phyloP scores from a whole-genome alignment of 2,113 vertebrate genomes.

The Mesoclemmys tuberculata region DNA sequence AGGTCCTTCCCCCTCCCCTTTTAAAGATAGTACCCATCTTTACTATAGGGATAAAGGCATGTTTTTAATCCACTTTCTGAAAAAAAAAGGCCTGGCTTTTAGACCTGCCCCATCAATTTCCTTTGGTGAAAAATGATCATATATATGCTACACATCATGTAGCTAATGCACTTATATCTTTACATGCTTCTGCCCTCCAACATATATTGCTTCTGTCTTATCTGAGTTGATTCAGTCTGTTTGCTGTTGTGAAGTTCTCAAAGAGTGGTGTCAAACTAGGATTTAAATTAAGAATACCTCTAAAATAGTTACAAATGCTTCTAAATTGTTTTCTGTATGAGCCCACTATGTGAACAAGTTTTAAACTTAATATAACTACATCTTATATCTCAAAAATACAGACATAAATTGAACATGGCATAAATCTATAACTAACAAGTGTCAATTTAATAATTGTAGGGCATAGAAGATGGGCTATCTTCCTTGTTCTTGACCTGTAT shows the following conservation, averaged over 20 bases:
- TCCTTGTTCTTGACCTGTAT: background rate
- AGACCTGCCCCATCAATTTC: background rate
- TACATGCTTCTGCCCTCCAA: background rate
- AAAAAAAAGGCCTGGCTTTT: too few species aligned
- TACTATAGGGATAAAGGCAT: background rate
- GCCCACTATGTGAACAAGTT: background rate
- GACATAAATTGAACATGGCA: rapidly evolving
- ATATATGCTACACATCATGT: background rate
- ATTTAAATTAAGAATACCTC: background rate
- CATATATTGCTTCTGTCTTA: background rate
- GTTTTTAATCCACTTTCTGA: background rate
- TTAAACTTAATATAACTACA: background rate
- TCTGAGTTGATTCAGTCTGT: background rate
- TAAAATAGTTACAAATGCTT: background rate
- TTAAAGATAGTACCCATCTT: background rate
- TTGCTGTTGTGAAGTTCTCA: background rate
- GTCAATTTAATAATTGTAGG: background rate
- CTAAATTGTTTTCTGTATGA: background rate
- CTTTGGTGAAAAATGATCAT: background rate
- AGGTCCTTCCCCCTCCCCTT: background rate
- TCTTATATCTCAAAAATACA: background rate
- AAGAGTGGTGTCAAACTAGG: background rate
- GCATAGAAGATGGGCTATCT: background rate
- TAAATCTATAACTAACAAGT: background rate
- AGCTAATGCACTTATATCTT: background rate